phyloP scores from a whole-genome alignment of 2,797 vertebrate species.

The Lacerta agilis region DNA sequence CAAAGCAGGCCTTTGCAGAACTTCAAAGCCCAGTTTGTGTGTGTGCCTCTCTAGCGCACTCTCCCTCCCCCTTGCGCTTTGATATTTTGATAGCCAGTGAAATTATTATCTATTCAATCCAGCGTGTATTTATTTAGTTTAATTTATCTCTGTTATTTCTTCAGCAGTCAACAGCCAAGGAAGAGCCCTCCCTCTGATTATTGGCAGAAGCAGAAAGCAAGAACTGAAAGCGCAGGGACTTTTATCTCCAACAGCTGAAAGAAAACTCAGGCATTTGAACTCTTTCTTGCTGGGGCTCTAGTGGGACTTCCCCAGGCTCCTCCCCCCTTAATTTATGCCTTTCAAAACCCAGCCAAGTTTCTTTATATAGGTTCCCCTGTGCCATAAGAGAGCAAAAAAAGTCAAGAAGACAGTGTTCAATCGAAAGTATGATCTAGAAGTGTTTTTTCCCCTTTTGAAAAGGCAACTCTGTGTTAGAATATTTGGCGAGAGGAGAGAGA shows the following conservation, averaged over 20 bases:
- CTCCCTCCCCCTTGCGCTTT: constrained; percentile 71
- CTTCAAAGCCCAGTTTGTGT: constrained; percentile 73
- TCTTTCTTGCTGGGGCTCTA: constrained; percentile 47
- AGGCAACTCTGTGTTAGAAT: too few species aligned
- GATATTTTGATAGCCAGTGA: constrained; percentile 81
- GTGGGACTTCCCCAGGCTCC: constrained; percentile 50
- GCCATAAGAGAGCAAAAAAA: constrained; percentile 45
- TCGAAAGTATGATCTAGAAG: background rate
- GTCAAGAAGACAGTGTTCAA: constrained; percentile 50
- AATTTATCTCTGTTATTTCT: constrained; percentile 80
- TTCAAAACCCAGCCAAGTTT: constrained; percentile 63
- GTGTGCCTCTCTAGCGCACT: background rate
- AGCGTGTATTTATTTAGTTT: constrained; percentile 78
- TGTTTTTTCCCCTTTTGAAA: background rate
- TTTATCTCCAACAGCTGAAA: constrained; percentile 75
- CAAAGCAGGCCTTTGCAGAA: constrained; percentile 74
- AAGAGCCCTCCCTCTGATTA: constrained; percentile 69
- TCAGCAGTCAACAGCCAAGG: constrained; percentile 65
- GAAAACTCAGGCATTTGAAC: constrained; percentile 62
- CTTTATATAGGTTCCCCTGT: constrained; percentile 50
- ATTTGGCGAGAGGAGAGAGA: too few species aligned
- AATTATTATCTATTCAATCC: constrained; percentile 79
- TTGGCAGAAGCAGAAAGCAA: constrained; percentile 69
- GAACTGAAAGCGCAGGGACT: constrained; percentile 70
- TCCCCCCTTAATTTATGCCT: constrained; percentile 71